Conservation (phyloP, 2,113 vertebrate genomes). For the Fregetta grallaria region DNA sequence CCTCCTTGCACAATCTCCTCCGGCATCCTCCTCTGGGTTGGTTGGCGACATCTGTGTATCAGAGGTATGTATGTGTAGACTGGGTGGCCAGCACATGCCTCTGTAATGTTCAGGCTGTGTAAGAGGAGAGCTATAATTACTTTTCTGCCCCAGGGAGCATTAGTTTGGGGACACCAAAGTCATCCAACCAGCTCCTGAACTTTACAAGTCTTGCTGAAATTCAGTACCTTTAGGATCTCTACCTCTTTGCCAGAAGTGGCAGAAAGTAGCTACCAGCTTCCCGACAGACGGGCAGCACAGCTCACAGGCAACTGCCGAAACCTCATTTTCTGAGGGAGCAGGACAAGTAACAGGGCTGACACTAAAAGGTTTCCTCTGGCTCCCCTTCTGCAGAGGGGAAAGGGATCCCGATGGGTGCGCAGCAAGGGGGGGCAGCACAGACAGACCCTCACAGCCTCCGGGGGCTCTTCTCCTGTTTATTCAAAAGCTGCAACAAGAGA, state of each 20-base stretch:
- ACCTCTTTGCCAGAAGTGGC: background rate
- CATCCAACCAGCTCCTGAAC: background rate
- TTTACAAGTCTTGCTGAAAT: background rate
- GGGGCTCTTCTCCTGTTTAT: background rate
- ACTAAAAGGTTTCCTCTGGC: background rate
- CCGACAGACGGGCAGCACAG: background rate
- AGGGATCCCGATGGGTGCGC: fast-evolving
- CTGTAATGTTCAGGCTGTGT: background rate
- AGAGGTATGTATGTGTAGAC: background rate
- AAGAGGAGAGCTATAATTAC: background rate
- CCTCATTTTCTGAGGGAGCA: fast-evolving
- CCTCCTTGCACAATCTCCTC: background rate
- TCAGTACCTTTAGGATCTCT: background rate
- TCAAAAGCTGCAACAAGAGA: slow-evolving; percentile 25
- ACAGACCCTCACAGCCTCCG: background rate
- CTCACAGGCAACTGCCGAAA: background rate
- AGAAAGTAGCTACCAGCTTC: background rate
- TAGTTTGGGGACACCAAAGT: background rate
- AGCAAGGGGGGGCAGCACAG: background rate
- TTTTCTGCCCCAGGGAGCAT: background rate
- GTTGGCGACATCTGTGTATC: background rate
- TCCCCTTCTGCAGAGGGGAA: background rate
- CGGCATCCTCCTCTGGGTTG: background rate
- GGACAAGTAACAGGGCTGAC: background rate
- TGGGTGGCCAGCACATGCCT: background rate